A percentile compares a stretch with the other conserved stretches of the same genome.
Evolutionary conservation across 2,888 invertebrate species (phyloP).

Genomic region (Lasius platythorax): DNA sequence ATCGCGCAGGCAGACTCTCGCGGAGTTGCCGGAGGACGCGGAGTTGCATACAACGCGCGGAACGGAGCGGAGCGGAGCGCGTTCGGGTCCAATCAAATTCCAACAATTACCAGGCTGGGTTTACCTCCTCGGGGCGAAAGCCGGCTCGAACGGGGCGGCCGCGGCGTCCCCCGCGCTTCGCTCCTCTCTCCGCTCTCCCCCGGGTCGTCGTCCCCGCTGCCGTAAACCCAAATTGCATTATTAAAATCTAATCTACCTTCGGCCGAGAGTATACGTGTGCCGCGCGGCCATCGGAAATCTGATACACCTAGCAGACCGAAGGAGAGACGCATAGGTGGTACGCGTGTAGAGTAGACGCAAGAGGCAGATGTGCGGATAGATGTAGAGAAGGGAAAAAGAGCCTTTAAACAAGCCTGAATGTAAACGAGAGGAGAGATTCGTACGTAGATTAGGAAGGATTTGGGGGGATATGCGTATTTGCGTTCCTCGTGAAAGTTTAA

Average conservation of each 20-base stretch:
- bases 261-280: constrained; percentile 70
- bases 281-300: constrained; percentile 74
- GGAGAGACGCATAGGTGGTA: constrained; percentile 24
- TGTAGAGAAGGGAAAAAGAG: background rate
- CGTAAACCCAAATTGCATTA: constrained; percentile 82
- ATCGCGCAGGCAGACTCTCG: constrained; percentile 58
- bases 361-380: constrained; percentile 42
- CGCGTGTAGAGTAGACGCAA: constrained; percentile 17
- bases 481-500: constrained; percentile 68
- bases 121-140: constrained; percentile 74
- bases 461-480: constrained; percentile 37
- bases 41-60: background rate
- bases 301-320: constrained; percentile 68
- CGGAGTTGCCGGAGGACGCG: constrained; percentile 67
- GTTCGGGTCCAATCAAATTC: constrained; percentile 79
- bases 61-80: background rate
- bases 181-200: background rate
- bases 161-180: background rate
- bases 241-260: constrained; percentile 84
- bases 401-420: constrained; percentile 5
- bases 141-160: constrained; percentile 61
- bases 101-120: constrained; percentile 79
- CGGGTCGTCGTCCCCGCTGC: constrained; percentile 50
- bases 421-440: constrained; percentile 61
- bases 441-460: constrained; percentile 69